Conservation (phyloP, 2,797 vertebrate genomes). For the Molossus alvarezi region DNA sequence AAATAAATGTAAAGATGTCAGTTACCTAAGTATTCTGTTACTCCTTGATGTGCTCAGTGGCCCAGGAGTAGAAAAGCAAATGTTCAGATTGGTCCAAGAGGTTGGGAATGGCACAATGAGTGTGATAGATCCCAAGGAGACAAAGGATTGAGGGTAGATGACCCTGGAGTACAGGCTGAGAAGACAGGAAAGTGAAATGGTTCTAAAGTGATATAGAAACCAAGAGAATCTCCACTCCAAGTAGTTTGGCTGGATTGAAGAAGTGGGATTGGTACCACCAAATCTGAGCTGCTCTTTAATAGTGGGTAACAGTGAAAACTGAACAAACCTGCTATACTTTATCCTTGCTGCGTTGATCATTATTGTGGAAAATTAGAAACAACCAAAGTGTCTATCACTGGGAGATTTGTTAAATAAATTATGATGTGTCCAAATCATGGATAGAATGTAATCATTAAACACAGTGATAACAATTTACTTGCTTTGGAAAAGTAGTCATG, state of each 20-base stretch:
- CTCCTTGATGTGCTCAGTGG: neutral
- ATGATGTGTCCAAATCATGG: neutral
- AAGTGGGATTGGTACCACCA: accelerated
- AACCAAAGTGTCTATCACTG: neutral
- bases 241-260: neutral
- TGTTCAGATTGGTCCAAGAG: neutral
- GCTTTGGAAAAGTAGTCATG: neutral
- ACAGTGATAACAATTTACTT: neutral
- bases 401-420: slow-evolving; percentile 24
- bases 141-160: neutral
- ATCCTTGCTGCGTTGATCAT: slow-evolving; percentile 56
- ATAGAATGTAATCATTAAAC: neutral
- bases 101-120: neutral
- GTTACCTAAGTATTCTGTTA: neutral
- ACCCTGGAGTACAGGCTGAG: neutral
- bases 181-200: neutral
- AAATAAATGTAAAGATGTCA: neutral
- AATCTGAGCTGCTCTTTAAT: neutral
- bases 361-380: neutral
- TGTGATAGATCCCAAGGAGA: neutral
- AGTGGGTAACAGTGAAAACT: neutral
- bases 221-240: neutral
- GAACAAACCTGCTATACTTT: neutral
- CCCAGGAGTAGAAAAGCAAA: neutral
- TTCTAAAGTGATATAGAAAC: neutral